Evolutionary conservation across 2,888 invertebrate genomes (phyloP).

Genomic region (Perdita meconis): DNA sequence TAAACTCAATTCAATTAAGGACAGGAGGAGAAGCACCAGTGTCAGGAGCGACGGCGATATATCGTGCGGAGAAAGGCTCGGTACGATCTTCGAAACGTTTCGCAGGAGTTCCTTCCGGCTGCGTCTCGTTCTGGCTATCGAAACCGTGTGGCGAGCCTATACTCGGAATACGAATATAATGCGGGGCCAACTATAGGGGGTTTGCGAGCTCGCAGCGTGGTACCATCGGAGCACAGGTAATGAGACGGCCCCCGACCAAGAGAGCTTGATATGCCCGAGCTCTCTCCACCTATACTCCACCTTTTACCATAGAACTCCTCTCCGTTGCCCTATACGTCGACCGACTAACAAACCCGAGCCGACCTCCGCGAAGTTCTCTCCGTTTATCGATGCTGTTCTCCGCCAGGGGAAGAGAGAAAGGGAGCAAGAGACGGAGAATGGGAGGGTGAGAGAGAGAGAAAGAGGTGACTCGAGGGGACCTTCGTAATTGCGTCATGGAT

Average conservation of each 20-base stretch:
- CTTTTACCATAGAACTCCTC: slow-evolving; percentile 60
- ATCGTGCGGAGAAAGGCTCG: slow-evolving; percentile 18
- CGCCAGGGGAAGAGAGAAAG: background rate
- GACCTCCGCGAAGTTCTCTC: slow-evolving; percentile 32
- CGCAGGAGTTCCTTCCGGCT: slow-evolving; percentile 50
- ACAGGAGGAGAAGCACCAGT: slow-evolving; percentile 13
- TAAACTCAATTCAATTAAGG: slow-evolving; percentile 34
- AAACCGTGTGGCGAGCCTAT: slow-evolving; percentile 46
- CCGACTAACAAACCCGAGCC: slow-evolving; percentile 64
- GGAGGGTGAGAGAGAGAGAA: no score
- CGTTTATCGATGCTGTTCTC: slow-evolving; percentile 51
- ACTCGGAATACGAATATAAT: slow-evolving; percentile 70
- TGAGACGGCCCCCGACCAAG: slow-evolving; percentile 84
- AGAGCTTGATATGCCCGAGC: slow-evolving; percentile 78
- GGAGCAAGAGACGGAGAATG: background rate
- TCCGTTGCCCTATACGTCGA: slow-evolving; percentile 56
- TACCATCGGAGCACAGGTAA: slow-evolving; percentile 82
- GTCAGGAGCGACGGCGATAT: slow-evolving; percentile 20
- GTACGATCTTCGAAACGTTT: slow-evolving; percentile 27
- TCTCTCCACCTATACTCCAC: slow-evolving; percentile 67
- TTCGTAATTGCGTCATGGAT: slow-evolving; percentile 40
- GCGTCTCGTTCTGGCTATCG: slow-evolving; percentile 38
- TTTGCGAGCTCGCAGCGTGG: slow-evolving; percentile 82
- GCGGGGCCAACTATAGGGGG: slow-evolving; percentile 72
- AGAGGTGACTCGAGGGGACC: slow-evolving; percentile 7